Base-by-base conservation (phyloP, 1,140 invertebrate species). In the Hycleus cichorii region DNA sequence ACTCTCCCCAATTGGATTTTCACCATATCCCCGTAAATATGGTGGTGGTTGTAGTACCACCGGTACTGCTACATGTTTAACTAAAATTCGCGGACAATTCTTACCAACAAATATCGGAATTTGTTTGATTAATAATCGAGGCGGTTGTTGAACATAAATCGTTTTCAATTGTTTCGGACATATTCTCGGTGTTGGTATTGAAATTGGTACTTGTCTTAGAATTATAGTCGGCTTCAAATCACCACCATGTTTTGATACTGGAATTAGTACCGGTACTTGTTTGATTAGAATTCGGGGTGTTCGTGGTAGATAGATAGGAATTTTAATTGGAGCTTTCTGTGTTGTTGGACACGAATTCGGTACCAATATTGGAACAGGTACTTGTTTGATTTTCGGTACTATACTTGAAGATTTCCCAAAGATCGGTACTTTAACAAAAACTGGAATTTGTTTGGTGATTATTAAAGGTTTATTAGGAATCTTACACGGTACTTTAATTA, bases 381-480 rank as follows among this genome's bases (percentile, higher is more conserved):
- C 40, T 42, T 52, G 11, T 38, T 27, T n/a, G 18, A 52, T 40
- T 43, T 52, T 40, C 12, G 45, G 45, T 50, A 46, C 44, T 46
- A 2, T 10, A 8, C 25, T 9, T 8, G 24, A 3, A 24, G 18
- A 18, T 18, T 18, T 18, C 18, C 18, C 1, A 18, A 1, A 18
- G 18, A 18, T 18, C 18, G 24, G 24, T 5, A 32, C 6, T 48
- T 26, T 32, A 25, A 9, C 10, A 10, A 32, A 25, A 25, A 52
- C 49, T 7, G 49, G 49, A 43, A 52, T 18, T 25, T 52, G 49
- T 43, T 25, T 52, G 11, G 44, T 43, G n/a, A 52, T 26, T 43
- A 52, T 42, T 4, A 7, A 32, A 2, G 4, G 4, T 32, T 32
- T 32, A 32, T 5, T 7, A 5, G 1, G 1, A 3, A 32, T 3